Evolutionary conservation across 2,888 invertebrate species (phyloP), one percentile per base, ranked within the genome.

Genomic region (Cosmopolites sordidus): DNA sequence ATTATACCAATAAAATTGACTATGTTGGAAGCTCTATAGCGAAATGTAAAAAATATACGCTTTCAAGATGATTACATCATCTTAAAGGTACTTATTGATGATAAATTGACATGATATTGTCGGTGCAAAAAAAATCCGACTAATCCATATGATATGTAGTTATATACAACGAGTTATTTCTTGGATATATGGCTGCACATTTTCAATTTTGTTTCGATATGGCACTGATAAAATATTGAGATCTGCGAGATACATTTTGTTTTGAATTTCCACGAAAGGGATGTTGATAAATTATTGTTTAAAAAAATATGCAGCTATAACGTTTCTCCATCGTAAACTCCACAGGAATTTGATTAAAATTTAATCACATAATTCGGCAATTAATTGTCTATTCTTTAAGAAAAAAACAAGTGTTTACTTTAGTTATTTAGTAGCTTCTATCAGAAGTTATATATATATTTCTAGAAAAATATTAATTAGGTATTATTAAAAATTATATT

Each of bases 351-450:
- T 66, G 69, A 70, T 70, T 70, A 70, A 70, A 60, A 68, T 69
- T 71, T 70, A 69, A 70, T 69, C 69, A 68, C 66, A 65, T 68
- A 69, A 69, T 69, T 66, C 66, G 66, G 69, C 70, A 70, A 71
- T 71, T 70, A 69, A 69, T 70, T 69, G 68, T 66, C 67, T 69
- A 69, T 63, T 61, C n/a, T n/a, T 48, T 51, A 49, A 60, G 58
- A 62, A 61, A 61, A 65, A 61, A 64, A 49, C 9, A 17, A n/a
- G 15, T 39, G 15, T 22, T 22, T 22, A n/a, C n/a, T n/a, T n/a
- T n/a, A n/a, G 9, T 6, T 6, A 9, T 27, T 27, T 27, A 9
- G 33, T 3, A 33, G 33, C n/a, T 33, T n/a, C 33, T 33, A 33
- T 33, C 33, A 33, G 33, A 33, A 33, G 33, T 9, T 33, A n/a